Evolutionary conservation across 1,140 invertebrate genomes (phyloP), one percentile per base, ranked within the genome.

Genomic region (Drosophila sucinea): DNA sequence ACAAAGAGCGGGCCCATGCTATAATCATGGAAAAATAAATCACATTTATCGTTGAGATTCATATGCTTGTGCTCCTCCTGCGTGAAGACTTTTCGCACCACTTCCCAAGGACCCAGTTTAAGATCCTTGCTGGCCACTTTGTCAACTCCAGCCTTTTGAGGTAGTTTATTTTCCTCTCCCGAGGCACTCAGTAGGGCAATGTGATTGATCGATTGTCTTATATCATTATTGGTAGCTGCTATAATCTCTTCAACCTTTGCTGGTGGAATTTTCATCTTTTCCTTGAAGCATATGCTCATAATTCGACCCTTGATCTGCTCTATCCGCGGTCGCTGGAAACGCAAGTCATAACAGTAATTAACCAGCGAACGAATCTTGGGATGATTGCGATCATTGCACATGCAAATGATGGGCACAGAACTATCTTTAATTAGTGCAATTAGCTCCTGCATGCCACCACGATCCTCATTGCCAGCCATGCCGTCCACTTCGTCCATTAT

Each of bases 401-500:
- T 99, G 92, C 98, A 99, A 76, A 99, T 97, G 38, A 99, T 96
- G 0, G 99, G 99, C 58, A 99, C 95, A 58, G 96, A 96, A 0
- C 97, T 94, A 1, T 93, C 93, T 93, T 99, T 99, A 54, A 99
- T 99, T 4, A 99, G 93, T 23, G 93, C 93, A 73, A 99, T 99
- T 10, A 99, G 92, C 93, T 99, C 98, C 92, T 97, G 96, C 51
- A 99, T 94, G 57, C 99, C 99, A 55, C 99, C 99, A 78, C 99
- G 94, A 93, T 99, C 99, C 92, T 99, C 98, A 92, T 99, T 99
- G 10, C 99, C 99, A 8, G 98, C 97, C 98, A 99, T 99, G 10
- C 99, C 99, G 92, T 99, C 99, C 0, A 99, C 99, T 95, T 99
- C 99, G 90, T 99, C 99, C 99, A 99, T 99, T 10, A 99, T 94